These are phyloP conservation scores for Ctenicera cuprea DNA, from an alignment of 2,888 invertebrate genomes.

Conservation along the genomic window DNA sequence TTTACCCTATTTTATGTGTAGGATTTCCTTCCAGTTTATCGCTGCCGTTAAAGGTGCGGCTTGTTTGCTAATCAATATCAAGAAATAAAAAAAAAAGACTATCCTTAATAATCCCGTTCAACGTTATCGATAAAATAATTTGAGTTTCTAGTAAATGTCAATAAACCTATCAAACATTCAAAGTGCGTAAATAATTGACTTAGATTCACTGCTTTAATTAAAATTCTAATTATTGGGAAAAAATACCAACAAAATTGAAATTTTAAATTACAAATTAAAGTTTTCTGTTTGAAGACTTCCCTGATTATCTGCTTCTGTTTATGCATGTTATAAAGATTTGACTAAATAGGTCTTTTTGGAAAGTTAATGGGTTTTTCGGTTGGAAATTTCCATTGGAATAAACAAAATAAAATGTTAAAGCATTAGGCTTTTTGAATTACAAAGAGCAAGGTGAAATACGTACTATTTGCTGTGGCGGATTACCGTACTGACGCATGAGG, in stretches of 20 bases:
- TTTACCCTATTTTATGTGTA: constrained; percentile 40
- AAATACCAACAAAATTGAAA: constrained; percentile 17
- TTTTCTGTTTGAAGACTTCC: constrained; percentile 19
- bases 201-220: constrained; percentile 18
- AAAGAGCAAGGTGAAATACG: no score
- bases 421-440: no score
- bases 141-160: neutral
- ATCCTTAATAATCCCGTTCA: no score
- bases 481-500: no score
- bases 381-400: neutral
- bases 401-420: no score
- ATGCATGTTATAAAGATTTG: neutral
- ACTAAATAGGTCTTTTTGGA: neutral
- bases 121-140: neutral
- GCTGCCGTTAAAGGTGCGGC: constrained; percentile 33
- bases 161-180: constrained; percentile 10
- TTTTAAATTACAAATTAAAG: constrained; percentile 28
- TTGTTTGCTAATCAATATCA: constrained; percentile 36
- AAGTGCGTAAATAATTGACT: constrained; percentile 24
- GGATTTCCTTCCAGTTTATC: constrained; percentile 37
- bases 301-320: constrained; percentile 13
- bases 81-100: neutral
- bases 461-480: no score
- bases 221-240: constrained; percentile 20
- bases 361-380: neutral